Conservation (phyloP, 1,140 invertebrate species). For the Drosophila grimshawi region DNA sequence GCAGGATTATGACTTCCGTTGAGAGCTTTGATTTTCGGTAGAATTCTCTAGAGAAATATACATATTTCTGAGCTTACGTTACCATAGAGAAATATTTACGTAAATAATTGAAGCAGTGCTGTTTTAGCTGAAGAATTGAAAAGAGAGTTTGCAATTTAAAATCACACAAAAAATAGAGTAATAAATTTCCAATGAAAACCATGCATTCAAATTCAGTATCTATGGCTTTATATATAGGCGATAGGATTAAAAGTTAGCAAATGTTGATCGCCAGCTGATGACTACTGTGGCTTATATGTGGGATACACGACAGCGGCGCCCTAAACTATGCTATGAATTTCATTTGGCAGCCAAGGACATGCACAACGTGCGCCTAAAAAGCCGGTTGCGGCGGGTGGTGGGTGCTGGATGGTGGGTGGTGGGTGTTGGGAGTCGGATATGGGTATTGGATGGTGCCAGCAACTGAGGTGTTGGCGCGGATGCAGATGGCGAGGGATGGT, state of each 20-base stretch:
- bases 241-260: background rate
- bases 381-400: conserved; percentile 38
- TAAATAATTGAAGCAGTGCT: no score
- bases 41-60: no score
- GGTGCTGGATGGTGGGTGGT: no score
- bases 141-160: no score
- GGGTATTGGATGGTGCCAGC: background rate
- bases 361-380: conserved; percentile 78
- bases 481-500: background rate
- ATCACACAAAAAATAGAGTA: no score
- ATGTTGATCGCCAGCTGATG: conserved; percentile 30
- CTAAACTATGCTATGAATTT: conserved; percentile 81
- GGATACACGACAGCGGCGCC: conserved; percentile 56
- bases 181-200: no score
- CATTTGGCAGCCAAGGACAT: conserved; percentile 82
- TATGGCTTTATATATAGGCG: background rate
- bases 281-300: conserved; percentile 51
- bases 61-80: no score
- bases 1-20: no score
- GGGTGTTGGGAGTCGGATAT: no score
- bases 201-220: background rate
- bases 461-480: conserved; percentile 9
- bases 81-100: no score
- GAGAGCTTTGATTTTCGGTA: no score
- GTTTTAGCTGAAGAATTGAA: no score